These are phyloP conservation scores for Nothura maculosa DNA, from an alignment of 2,797 vertebrate species.

Conservation along the genomic window DNA sequence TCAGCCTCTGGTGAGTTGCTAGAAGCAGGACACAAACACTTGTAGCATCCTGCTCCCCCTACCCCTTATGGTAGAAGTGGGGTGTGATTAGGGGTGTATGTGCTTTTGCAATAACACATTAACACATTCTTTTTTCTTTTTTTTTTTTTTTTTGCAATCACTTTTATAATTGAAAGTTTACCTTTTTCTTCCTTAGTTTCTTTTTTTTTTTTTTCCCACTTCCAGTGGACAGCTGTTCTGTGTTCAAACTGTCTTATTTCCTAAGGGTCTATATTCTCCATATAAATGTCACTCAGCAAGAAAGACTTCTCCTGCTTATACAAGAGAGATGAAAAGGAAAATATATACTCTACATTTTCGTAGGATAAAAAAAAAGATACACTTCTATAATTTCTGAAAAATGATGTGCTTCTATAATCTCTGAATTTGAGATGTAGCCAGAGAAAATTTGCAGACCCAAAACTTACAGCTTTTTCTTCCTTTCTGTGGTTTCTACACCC, in stretches of 20 bases:
- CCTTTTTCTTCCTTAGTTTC: background rate
- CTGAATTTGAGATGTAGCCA: background rate
- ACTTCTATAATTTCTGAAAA: background rate
- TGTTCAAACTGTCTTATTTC: background rate
- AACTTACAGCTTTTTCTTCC: background rate
- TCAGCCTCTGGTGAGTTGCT: constrained; percentile 26
- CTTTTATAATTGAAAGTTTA: background rate
- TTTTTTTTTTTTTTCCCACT: background rate
- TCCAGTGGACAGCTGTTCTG: background rate
- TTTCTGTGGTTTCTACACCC: background rate
- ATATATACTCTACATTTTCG: background rate
- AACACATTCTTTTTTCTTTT: background rate
- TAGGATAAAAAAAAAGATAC: background rate
- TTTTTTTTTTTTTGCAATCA: background rate
- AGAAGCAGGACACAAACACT: accelerated
- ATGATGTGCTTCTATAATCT: background rate
- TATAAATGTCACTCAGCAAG: background rate
- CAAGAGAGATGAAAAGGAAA: background rate
- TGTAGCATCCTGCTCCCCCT: constrained; percentile 2
- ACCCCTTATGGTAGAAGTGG: background rate
- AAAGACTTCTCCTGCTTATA: background rate
- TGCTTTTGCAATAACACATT: background rate
- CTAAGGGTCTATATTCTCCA: background rate
- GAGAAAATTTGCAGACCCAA: background rate
- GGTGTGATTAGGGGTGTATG: background rate